A percentile compares a stretch with the other conserved stretches of the same genome.
phyloP scores from a whole-genome alignment of 1,140 invertebrate species.

The Lineus longissimus region DNA sequence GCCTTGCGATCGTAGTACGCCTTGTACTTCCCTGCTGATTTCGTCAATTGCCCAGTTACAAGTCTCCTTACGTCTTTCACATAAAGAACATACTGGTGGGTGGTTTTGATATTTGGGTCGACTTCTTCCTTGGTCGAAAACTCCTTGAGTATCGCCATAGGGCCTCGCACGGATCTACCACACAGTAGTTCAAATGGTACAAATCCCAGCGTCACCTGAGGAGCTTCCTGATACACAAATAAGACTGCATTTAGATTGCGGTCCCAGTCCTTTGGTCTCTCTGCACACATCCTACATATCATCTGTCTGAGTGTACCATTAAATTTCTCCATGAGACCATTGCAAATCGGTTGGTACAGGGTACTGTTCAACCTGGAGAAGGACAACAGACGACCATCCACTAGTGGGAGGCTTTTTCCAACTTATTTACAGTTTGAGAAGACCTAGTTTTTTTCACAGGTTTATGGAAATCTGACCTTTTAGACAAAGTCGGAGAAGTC shows the following conservation, averaged over 20 bases:
- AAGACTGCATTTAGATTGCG: conserved; percentile 26
- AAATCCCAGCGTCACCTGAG: conserved; percentile 28
- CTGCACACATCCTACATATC: conserved; percentile 29
- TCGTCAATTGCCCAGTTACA: no score
- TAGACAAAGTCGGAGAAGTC: no score
- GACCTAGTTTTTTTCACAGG: no score
- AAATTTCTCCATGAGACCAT: conserved; percentile 34
- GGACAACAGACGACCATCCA: conserved; percentile 15
- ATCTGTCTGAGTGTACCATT: conserved; percentile 31
- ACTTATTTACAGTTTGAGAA: no score
- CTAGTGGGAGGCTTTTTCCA: no score
- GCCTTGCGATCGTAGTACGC: no score
- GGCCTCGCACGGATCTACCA: conserved; percentile 30
- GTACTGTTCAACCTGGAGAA: conserved; percentile 25
- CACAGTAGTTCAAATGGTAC: conserved; percentile 35
- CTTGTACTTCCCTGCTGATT: no score
- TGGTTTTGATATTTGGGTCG: conserved; percentile 16
- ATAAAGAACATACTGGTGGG: conserved; percentile 26
- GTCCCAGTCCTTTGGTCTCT: conserved; percentile 40
- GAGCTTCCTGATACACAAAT: conserved; percentile 33
- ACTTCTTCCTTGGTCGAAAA: conserved; percentile 28
- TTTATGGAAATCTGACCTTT: no score
- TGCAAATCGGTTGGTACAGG: conserved; percentile 32
- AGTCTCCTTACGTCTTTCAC: conserved; percentile 16
- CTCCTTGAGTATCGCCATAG: conserved; percentile 29